Percentiles rank a stretch among this genome's conserved stretches.
phyloP scores from a whole-genome alignment of 64 coral and sea anemone species.

The Catalaphyllia jardinei region DNA sequence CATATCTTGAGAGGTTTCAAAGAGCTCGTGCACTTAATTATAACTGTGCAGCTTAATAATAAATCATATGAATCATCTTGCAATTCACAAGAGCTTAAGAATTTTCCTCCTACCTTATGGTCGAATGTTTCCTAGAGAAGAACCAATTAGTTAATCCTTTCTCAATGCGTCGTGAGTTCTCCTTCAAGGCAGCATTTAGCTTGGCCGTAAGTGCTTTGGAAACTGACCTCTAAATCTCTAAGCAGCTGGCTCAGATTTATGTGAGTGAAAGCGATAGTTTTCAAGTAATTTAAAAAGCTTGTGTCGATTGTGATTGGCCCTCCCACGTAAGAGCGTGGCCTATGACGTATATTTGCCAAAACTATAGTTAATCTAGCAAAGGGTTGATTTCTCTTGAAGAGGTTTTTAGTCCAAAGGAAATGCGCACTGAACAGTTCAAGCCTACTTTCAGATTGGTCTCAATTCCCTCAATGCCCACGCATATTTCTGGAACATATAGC shows the following conservation, averaged over 20 bases:
- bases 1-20: too few species aligned
- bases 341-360: conserved; percentile 3
- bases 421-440: not conserved
- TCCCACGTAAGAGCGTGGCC: not conserved
- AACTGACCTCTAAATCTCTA: not conserved
- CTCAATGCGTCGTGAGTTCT: too few species aligned
- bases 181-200: too few species aligned
- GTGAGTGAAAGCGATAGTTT: not conserved
- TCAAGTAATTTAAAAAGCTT: not conserved
- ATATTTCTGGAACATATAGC: not conserved
- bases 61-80: too few species aligned
- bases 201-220: too few species aligned
- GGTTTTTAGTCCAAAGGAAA: not conserved
- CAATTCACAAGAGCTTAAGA: too few species aligned
- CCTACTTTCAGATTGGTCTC: not conserved
- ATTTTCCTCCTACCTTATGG: too few species aligned
- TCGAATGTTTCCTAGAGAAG: too few species aligned
- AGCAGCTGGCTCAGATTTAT: not conserved
- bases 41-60: too few species aligned
- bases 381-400: not conserved
- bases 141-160: too few species aligned
- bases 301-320: not conserved
- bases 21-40: too few species aligned
- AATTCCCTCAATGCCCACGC: not conserved
- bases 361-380: not conserved